Base-by-base conservation (phyloP, 2,888 invertebrate genomes). In the Xestia sexstrigata region DNA sequence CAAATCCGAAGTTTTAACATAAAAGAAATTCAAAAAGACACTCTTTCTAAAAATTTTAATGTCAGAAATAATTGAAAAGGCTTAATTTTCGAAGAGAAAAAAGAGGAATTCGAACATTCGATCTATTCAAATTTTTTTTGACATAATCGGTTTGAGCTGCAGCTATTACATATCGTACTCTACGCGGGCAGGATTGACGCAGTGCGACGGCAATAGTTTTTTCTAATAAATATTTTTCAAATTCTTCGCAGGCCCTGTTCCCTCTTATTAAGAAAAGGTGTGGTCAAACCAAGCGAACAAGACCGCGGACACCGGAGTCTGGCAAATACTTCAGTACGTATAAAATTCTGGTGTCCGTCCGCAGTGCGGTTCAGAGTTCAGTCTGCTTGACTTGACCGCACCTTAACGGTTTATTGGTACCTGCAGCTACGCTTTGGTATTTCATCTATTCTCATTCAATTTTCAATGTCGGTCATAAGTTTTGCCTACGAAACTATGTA, bases 391-490 rank as follows among this genome's bases (percentile, higher is more conserved):
- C 6, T 60, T 58, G 58, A 60, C 30, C 60, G 60, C 20, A 20
- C 35, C 30, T 60, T 30, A 20, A 60, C 30, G 47, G 76, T 39
- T 42, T 72, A 4, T 17, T 52, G 1, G 23, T 35, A 35, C 23
- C 20, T 42, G 20, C 39, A 30, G 30, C 3, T 73, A 45, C 30
- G 71, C 42, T n/a, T 47, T 66, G 55, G 30, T 74, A 39, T 75
- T 47, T n/a, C 26, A 75, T 30, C 0, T 30, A 47, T 60, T 75
- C 49, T 15, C 17, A 39, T 75, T 47, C 23, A 58, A 75, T 76
- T 47, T 75, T 62, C 11, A 49, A 74, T 26, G 26, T 26, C 26
- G 26, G 45, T 39, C 45, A 35, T 47, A 20, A 26, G 45, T 45
- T n/a, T 45, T n/a, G 1, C n/a, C 11, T 58, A n/a, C 58, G 20